phyloP scores from a whole-genome alignment of 2,113 vertebrate genomes.

The Aspiorhynchus laticeps region DNA sequence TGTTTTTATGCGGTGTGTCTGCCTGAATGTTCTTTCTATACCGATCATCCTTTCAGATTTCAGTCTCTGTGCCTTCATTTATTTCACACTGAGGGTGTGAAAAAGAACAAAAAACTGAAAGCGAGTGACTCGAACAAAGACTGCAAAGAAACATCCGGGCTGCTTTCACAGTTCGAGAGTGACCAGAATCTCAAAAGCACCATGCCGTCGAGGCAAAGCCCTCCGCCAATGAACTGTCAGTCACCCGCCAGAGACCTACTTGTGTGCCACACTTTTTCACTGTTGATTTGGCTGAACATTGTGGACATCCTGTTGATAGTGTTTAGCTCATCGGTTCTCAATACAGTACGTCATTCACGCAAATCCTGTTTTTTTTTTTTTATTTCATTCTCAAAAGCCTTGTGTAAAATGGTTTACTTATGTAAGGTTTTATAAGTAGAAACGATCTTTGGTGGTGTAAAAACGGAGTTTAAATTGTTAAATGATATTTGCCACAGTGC shows the following conservation, averaged over 20 bases:
- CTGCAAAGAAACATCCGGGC: constrained; percentile 44
- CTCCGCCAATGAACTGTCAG: constrained; percentile 22
- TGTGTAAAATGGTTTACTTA: not conserved
- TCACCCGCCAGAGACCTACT: not conserved
- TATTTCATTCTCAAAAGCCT: not conserved
- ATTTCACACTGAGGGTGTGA: not conserved
- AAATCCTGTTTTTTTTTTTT: not conserved
- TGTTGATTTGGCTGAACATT: constrained; percentile 28
- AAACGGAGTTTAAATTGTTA: not conserved
- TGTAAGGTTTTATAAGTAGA: not conserved
- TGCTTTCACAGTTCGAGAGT: constrained; percentile 47
- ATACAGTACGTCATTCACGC: not conserved
- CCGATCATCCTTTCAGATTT: not conserved
- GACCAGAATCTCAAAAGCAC: constrained; percentile 57
- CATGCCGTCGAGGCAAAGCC: not conserved
- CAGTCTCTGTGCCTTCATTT: not conserved
- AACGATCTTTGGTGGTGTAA: not conserved
- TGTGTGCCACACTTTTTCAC: constrained; percentile 21
- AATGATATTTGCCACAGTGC: not conserved
- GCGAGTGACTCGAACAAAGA: constrained; percentile 26
- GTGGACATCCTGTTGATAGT: constrained; percentile 34
- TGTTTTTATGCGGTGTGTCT: not conserved
- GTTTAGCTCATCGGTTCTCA: constrained; percentile 12
- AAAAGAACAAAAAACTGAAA: not conserved
- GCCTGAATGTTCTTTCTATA: not conserved